Evolutionary conservation across 2,113 vertebrate species (phyloP), one percentile per base, ranked within the genome.

Genomic region (Callaeas wilsoni): DNA sequence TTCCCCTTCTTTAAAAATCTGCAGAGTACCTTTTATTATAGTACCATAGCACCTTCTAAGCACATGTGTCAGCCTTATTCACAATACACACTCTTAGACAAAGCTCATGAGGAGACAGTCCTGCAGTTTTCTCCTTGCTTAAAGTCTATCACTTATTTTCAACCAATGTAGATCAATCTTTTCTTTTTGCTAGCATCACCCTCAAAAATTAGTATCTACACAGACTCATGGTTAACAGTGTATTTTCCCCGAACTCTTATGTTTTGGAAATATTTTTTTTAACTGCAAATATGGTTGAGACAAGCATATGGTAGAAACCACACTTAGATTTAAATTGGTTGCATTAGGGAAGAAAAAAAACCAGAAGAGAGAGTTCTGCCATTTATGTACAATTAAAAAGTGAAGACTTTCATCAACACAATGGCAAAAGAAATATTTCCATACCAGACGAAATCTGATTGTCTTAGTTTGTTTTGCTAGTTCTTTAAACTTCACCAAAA

Each of bases 251-350:
- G 76, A 97, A 96, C 73, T 75, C 91, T 90, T 89, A 75, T 96
- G 96, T 97, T 98, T 97, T 97, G 95, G 96, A 97, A 97, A 95
- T 95, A 84, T 52, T 96, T 87, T 74, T 87, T 97, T 98, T 76
- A 75, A 97, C 94, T 96, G 96, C 52, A 96, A 95, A 95, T 86
- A 96, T 37, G 73, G 85, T 86, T 96, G 76, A 97, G 98, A 97
- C 93, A 98, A 97, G 95, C 97, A 98, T 98, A 98, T 97, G 98
- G 97, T 95, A 97, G 95, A 97, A 97, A 97, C 79, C 64, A 89
- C 91, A 96, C 93, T 95, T 96, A 92, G 91, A 96, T 88, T 97
- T 98, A 98, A 98, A 98, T 97, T 97, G 95, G 94, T 97, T 98
- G 93, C 96, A 86, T 55, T 92, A 94, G 85, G 12, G 37, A 67